Evolutionary conservation across 2,797 vertebrate genomes (phyloP), one percentile per base, ranked within the genome.

Genomic region (Echeneis naucrates): DNA sequence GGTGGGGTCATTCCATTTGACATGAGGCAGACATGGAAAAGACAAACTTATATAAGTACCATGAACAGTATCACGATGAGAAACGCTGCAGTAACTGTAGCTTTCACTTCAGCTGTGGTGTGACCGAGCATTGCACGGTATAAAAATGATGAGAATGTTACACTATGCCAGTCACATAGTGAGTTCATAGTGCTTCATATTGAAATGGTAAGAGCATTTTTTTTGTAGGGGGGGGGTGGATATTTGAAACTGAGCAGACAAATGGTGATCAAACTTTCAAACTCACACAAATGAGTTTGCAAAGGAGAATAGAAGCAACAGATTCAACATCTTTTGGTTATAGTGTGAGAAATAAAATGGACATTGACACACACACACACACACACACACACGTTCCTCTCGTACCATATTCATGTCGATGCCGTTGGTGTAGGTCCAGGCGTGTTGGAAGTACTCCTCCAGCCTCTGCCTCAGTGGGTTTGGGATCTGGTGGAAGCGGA

Each of bases 401-500:
- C 96, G 87, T 97, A 99, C 98, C 98, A 99, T 99, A 83, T 99
- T 99, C 98, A 99, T 99, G 92, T 99, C 98, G 81, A 99, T 99
- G 93, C 98, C 98, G 37, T 99, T 99, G 91, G 98, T 99, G 93
- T 99, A 99, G 0, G 96, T 96, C 98, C 98, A 99, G 0, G 98
- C 98, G 0, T 99, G 98, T 77, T 99, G 97, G 90, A 99, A 99
- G 77, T 99, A 99, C 62, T 99, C 98, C 92, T 99, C 98, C 63
- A 99, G 96, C 24, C 98, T 90, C 84, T 99, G 98, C 42, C 97
- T 90, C 84, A 99, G 94, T 0, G 98, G 98, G 90, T 99, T 99
- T 0, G 98, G 98, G 83, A 99, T 99, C 92, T 99, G 98, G 87
- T 99, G 98, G 75, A 99, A 99, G 75, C 98, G 97, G 89, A 99